These are phyloP conservation scores for Montipora sp. DNA, from an alignment of 64 coral and sea anemone genomes.

Conservation along the genomic window DNA sequence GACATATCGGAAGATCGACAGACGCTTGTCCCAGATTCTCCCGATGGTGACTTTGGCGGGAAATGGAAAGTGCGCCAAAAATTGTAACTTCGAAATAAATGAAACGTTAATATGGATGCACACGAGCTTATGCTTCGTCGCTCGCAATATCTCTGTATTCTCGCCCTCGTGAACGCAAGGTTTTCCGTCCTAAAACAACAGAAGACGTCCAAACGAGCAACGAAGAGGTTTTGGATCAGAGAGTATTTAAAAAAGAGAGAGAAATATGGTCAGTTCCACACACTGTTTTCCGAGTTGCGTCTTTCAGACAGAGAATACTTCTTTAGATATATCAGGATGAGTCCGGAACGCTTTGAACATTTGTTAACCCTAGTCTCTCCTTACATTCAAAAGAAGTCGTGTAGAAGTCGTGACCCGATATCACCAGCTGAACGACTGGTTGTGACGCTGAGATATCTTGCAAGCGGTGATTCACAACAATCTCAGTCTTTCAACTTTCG, in stretches of 20 bases:
- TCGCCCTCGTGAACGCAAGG: background rate
- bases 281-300: constrained; percentile 35
- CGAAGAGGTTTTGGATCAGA: constrained; percentile 34
- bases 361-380: background rate
- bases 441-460: constrained; percentile 67
- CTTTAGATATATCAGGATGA: constrained; percentile 25
- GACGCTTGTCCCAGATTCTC: too few species aligned
- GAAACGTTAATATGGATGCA: too few species aligned
- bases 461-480: constrained; percentile 66
- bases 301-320: constrained; percentile 11
- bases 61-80: too few species aligned
- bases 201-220: background rate
- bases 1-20: too few species aligned
- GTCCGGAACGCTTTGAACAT: background rate
- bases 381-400: constrained; percentile 46
- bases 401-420: constrained; percentile 52
- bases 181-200: background rate
- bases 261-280: constrained; percentile 39
- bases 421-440: constrained; percentile 64
- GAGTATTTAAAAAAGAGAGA: constrained; percentile 45
- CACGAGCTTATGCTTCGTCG: background rate
- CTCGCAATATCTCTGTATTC: background rate
- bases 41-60: too few species aligned
- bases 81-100: too few species aligned
- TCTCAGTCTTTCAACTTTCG: constrained; percentile 65